These are phyloP conservation scores for Gobiocypris rarus DNA, from an alignment of 2,113 vertebrate species.

Conservation along the genomic window DNA sequence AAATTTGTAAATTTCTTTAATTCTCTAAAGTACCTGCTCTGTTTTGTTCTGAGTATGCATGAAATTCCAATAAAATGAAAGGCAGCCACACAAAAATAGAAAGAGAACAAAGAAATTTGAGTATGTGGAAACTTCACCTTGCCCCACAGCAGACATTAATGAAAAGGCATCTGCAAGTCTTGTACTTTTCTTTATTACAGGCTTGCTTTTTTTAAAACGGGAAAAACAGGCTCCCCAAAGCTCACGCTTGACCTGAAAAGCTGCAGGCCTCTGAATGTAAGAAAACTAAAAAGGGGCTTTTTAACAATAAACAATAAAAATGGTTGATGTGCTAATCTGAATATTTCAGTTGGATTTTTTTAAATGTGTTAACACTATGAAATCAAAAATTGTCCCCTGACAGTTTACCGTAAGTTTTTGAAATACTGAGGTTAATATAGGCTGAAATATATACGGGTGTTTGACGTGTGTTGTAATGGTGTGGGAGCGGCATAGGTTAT, in stretches of 20 bases:
- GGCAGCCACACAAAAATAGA: background rate
- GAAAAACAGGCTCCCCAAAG: slow-evolving; percentile 24
- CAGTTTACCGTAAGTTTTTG: too few relatives aligned
- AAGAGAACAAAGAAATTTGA: background rate
- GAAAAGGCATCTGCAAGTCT: slow-evolving; percentile 19
- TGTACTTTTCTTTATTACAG: slow-evolving; percentile 29
- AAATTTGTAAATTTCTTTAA: background rate
- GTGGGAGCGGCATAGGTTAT: too few relatives aligned
- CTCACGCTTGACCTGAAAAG: background rate
- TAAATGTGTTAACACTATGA: background rate
- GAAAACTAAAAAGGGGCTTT: background rate
- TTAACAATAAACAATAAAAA: background rate
- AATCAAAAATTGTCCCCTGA: too few relatives aligned
- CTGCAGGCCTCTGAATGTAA: background rate
- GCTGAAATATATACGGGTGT: too few relatives aligned
- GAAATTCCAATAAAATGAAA: slow-evolving; percentile 10
- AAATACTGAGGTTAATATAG: too few relatives aligned
- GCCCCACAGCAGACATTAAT: slow-evolving; percentile 3
- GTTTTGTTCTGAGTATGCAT: slow-evolving; percentile 7
- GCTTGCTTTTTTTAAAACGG: background rate
- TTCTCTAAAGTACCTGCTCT: background rate
- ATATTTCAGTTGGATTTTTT: background rate
- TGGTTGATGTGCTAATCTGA: background rate
- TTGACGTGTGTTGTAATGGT: too few relatives aligned
- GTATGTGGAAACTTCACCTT: background rate